Percentiles rank a stretch among this genome's conserved stretches.
phyloP scores from a whole-genome alignment of 2,113 vertebrate species.

The Addax nasomaculatus region DNA sequence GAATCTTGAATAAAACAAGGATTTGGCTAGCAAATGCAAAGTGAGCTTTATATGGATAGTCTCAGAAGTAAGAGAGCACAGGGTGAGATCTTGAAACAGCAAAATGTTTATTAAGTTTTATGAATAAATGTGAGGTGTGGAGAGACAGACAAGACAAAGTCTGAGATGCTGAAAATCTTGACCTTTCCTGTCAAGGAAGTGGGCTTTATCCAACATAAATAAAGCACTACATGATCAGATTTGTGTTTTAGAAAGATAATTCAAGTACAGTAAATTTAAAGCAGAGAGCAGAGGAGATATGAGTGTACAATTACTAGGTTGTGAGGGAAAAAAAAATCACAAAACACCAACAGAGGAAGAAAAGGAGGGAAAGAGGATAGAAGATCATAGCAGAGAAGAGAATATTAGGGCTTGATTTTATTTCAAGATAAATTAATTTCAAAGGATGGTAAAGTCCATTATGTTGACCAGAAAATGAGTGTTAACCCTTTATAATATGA shows the following conservation, averaged over 20 bases:
- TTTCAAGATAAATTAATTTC: background rate
- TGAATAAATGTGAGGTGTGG: background rate
- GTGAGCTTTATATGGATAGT: background rate
- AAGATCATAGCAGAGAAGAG: background rate
- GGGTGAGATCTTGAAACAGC: background rate
- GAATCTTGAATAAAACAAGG: background rate
- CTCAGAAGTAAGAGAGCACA: background rate
- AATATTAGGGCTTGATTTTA: background rate
- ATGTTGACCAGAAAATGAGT: background rate
- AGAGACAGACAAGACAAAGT: background rate
- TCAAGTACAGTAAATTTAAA: background rate
- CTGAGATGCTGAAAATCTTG: background rate
- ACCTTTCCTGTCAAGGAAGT: background rate
- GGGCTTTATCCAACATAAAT: background rate
- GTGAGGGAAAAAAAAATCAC: background rate
- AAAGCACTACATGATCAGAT: background rate
- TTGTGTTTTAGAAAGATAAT: background rate
- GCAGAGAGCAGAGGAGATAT: background rate
- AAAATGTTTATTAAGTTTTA: background rate
- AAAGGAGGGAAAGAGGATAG: background rate
- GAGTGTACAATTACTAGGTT: background rate
- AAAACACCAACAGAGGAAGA: background rate
- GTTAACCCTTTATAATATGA: background rate
- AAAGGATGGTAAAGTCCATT: background rate
- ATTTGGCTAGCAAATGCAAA: background rate